Conservation (phyloP, 2,797 vertebrate genomes). For the Danio aesculapii region DNA sequence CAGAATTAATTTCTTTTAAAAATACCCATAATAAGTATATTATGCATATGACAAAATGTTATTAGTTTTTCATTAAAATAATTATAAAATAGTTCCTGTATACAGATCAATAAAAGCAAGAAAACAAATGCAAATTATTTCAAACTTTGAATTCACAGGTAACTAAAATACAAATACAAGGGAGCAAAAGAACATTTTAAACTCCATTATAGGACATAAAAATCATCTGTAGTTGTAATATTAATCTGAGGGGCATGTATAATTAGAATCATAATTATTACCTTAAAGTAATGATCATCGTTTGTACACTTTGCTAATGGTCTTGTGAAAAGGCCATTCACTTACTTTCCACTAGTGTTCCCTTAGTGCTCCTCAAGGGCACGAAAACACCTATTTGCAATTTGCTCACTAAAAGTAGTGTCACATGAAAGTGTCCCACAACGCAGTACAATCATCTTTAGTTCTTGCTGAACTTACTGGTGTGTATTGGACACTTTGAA, state of each 20-base stretch:
- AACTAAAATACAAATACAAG: too few species aligned
- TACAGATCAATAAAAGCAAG: neutral
- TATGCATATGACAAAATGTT: too few species aligned
- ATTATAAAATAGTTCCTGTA: neutral
- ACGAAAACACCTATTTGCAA: conserved; percentile 14
- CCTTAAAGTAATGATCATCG: neutral
- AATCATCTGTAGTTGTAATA: neutral
- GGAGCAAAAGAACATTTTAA: neutral
- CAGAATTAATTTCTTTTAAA: neutral
- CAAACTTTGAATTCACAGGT: neutral
- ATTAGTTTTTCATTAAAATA: too few species aligned
- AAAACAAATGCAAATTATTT: neutral
- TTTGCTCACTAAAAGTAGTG: neutral
- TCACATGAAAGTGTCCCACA: conserved; percentile 12
- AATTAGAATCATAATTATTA: neutral
- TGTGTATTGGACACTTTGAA: conserved; percentile 28
- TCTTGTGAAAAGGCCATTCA: neutral
- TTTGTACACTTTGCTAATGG: neutral
- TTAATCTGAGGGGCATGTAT: neutral
- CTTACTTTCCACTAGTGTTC: neutral
- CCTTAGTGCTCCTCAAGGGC: neutral
- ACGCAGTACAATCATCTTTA: conserved; percentile 11
- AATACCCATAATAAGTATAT: neutral
- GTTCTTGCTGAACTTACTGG: conserved; percentile 14
- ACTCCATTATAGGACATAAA: neutral